phyloP scores from a whole-genome alignment of 2,797 vertebrate genomes.

The Poeciliopsis turneri region DNA sequence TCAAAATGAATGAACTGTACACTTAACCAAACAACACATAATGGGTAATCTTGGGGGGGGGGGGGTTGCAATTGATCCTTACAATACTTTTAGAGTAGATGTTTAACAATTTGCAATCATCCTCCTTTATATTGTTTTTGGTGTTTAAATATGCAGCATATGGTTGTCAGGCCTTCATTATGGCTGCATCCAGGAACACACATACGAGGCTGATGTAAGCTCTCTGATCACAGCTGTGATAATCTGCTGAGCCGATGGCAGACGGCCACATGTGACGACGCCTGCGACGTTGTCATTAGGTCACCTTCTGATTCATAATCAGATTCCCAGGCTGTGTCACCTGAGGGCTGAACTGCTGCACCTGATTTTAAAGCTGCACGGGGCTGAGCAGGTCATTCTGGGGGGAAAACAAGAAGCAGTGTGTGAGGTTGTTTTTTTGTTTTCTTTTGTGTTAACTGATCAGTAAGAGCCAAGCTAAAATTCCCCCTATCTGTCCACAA shows the following conservation, averaged over 20 bases:
- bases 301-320: conserved; percentile 50
- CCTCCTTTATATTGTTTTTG: not conserved
- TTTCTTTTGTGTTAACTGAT: not conserved
- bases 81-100: not conserved
- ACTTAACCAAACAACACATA: not conserved
- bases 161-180: not conserved
- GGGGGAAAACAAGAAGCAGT: not conserved
- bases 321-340: conserved; percentile 37
- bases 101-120: not conserved
- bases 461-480: not conserved
- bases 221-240: conserved; percentile 16
- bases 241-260: conserved; percentile 36
- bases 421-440: too few species aligned
- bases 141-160: not conserved
- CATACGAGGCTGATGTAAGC: conserved; percentile 15
- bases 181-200: conserved; percentile 4
- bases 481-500: not conserved
- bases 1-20: too few species aligned
- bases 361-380: conserved; percentile 22
- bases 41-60: not conserved
- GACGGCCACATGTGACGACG: not conserved
- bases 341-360: conserved; percentile 31
- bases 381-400: conserved; percentile 11
- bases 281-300: conserved; percentile 33
- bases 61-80: not conserved